Percentiles rank a stretch among this genome's conserved stretches.
phyloP scores from a whole-genome alignment of 2,888 invertebrate species.

The Cryptocephalus primarius region DNA sequence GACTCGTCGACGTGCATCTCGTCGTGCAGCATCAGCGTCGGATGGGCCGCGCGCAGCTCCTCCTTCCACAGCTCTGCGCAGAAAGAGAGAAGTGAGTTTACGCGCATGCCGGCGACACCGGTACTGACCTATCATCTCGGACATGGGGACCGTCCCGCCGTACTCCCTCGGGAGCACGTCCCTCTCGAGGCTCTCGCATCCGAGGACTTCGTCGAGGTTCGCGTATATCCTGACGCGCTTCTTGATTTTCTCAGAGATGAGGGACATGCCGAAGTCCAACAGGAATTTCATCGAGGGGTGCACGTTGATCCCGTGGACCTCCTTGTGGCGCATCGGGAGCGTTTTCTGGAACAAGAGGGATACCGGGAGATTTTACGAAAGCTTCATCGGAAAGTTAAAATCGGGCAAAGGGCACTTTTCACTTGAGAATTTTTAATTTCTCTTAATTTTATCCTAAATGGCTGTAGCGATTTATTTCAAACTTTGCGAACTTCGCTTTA shows the following conservation, averaged over 20 bases:
- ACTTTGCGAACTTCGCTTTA: no score
- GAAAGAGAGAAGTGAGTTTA: background rate
- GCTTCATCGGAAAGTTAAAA: no score
- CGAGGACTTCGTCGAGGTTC: conserved; percentile 45
- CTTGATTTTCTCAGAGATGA: conserved; percentile 67
- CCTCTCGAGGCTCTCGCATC: conserved; percentile 29
- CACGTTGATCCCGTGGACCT: conserved; percentile 64
- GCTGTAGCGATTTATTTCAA: no score
- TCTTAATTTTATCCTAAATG: no score
- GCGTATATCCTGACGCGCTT: conserved; percentile 58
- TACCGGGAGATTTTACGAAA: no score
- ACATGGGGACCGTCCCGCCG: conserved; percentile 73
- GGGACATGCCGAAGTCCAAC: conserved; percentile 62
- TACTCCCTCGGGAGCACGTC: conserved; percentile 65
- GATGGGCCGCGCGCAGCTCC: conserved; percentile 50
- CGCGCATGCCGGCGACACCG: no score
- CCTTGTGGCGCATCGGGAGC: conserved; percentile 69
- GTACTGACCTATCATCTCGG: conserved; percentile 65
- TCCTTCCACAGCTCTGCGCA: conserved; percentile 52
- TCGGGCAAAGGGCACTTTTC: no score
- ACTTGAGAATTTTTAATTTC: no score
- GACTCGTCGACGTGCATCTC: conserved; percentile 58
- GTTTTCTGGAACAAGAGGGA: conserved; percentile 44
- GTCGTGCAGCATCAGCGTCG: conserved; percentile 54
- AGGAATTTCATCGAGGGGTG: conserved; percentile 67